Evolutionary conservation across 2,888 invertebrate genomes (phyloP).

Genomic region (Phaedon cochleariae): DNA sequence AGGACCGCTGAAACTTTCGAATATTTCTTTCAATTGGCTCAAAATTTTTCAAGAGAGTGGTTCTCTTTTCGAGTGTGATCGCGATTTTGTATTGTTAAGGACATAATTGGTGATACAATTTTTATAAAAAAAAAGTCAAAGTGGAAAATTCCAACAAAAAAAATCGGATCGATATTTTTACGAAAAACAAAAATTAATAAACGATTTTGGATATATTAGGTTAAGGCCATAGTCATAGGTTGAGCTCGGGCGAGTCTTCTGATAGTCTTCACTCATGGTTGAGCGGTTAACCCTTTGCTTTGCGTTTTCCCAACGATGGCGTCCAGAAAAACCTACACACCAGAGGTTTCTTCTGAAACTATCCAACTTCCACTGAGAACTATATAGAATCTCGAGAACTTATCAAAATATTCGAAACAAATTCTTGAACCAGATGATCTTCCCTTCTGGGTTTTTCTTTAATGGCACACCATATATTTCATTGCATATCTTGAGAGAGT

Average conservation of each 20-base stretch:
- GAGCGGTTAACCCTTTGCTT: slow-evolving; percentile 55
- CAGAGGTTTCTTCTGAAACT: slow-evolving; percentile 3
- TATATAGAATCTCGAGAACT: no score
- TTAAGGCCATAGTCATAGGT: slow-evolving; percentile 41
- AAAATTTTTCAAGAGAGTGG: slow-evolving; percentile 39
- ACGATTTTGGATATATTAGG: slow-evolving; percentile 46
- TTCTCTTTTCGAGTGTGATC: slow-evolving; percentile 46
- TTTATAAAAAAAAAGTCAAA: slow-evolving; percentile 47
- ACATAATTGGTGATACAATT: slow-evolving; percentile 51
- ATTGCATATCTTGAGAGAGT: no score
- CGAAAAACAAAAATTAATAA: slow-evolving; percentile 46
- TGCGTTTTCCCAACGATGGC: slow-evolving; percentile 50
- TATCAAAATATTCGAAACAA: no score
- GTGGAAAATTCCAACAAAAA: slow-evolving; percentile 41
- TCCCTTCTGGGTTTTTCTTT: no score
- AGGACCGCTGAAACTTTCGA: slow-evolving; percentile 40
- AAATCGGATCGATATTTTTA: slow-evolving; percentile 38
- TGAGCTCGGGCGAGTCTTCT: slow-evolving; percentile 29
- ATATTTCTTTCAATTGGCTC: slow-evolving; percentile 49
- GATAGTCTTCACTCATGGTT: slow-evolving; percentile 54
- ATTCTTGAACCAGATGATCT: no score
- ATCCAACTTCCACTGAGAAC: neutral
- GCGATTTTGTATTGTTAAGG: slow-evolving; percentile 46
- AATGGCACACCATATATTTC: no score
- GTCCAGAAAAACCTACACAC: slow-evolving; percentile 40